Percentiles rank a stretch among this genome's conserved stretches.
These are phyloP conservation scores for Lithobates pipiens DNA, from an alignment of 2,797 vertebrate genomes.

Conservation along the genomic window DNA sequence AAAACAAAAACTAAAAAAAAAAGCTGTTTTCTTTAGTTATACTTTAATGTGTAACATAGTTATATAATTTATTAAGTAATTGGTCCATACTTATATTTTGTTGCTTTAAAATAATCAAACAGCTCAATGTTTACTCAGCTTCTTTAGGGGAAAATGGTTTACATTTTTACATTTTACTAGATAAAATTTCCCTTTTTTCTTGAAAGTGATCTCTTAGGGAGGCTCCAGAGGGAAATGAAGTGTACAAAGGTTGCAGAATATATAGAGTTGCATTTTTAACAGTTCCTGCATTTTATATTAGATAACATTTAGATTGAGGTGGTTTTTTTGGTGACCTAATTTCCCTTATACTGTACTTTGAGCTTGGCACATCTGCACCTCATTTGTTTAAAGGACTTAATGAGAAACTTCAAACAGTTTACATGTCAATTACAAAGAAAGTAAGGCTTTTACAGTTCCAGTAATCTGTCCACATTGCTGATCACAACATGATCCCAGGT, in stretches of 20 bases:
- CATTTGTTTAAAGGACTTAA: constrained; percentile 85
- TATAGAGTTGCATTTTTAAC: constrained; percentile 67
- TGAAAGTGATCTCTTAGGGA: constrained; percentile 56
- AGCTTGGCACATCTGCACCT: constrained; percentile 84
- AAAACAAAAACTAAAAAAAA: no score
- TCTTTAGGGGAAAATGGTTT: constrained; percentile 25
- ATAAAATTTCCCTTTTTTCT: constrained; percentile 57
- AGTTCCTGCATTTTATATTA: constrained; percentile 66
- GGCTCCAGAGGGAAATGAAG: constrained; percentile 27
- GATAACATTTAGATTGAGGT: constrained; percentile 72
- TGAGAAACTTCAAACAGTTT: constrained; percentile 90
- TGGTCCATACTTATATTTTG: background rate
- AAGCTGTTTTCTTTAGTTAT: no score
- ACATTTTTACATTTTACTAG: constrained; percentile 37
- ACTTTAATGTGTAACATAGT: no score
- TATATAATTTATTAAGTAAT: background rate
- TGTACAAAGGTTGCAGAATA: constrained; percentile 62
- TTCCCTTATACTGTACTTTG: constrained; percentile 78
- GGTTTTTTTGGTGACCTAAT: constrained; percentile 76
- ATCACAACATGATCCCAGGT: constrained; percentile 88
- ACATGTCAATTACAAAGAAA: constrained; percentile 88
- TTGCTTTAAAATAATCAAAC: background rate
- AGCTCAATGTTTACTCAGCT: background rate
- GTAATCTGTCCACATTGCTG: constrained; percentile 86
- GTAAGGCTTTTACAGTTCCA: constrained; percentile 84